These are phyloP conservation scores for Mus spicilegus DNA, from an alignment of 2,113 vertebrate genomes.

Conservation along the genomic window DNA sequence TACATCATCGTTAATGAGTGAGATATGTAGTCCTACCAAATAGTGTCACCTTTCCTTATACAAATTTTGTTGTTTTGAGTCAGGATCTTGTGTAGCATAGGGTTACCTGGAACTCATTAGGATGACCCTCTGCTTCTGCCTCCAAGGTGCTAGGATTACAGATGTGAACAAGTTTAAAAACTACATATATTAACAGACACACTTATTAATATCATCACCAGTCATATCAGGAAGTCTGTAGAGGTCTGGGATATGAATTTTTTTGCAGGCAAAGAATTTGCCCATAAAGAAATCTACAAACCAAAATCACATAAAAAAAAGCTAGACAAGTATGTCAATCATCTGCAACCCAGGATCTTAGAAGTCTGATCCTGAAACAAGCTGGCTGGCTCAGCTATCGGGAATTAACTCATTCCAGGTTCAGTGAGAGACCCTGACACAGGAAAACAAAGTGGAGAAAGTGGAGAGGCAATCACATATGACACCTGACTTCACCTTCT, in stretches of 20 bases:
- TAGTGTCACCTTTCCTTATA: neutral
- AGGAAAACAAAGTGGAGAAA: too few species aligned
- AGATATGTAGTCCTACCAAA: conserved; percentile 10
- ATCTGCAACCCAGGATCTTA: neutral
- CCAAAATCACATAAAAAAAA: neutral
- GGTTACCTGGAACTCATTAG: neutral
- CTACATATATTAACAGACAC: neutral
- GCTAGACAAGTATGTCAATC: neutral
- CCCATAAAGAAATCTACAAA: neutral
- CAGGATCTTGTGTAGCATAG: neutral
- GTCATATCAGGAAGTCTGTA: neutral
- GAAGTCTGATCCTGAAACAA: neutral
- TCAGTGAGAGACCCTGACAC: neutral
- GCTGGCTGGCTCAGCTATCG: neutral
- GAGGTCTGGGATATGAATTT: neutral
- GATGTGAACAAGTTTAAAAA: neutral
- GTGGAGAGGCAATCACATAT: too few species aligned
- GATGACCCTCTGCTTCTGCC: neutral
- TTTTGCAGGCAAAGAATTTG: neutral
- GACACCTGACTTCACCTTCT: neutral
- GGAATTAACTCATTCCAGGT: neutral
- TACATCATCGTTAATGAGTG: neutral
- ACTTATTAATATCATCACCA: neutral
- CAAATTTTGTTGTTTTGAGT: neutral
- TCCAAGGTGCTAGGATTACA: neutral